Base-by-base conservation (phyloP, 2,113 vertebrate species). In the Xiphias gladius region DNA sequence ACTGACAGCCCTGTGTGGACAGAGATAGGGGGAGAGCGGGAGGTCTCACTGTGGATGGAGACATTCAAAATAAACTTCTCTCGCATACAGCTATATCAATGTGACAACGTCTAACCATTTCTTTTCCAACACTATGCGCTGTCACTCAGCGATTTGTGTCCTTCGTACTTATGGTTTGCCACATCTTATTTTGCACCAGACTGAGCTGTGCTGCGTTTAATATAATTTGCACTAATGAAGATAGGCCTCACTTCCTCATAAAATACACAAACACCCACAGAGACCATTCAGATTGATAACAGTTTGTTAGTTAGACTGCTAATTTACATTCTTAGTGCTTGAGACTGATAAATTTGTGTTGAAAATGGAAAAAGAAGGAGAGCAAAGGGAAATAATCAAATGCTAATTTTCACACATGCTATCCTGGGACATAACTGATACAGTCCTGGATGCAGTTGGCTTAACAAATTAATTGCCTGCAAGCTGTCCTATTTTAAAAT, bases 331-430 rank as follows among this genome's bases (percentile, higher is more conserved):
- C 28, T 48, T 3, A 39, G 65, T 76, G 71, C 54, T 82, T 73
- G 57, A 86, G 50, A 82, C 66, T 16, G 20, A 79, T 68, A 39
- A 75, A 50, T 71, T 73, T 55, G 58, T 79, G 65, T 48, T 74
- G 76, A 73, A 88, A 79, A 80, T 79, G 65, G 59, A 83, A 62
- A 59, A 58, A 54, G 67, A 83, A 55, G 46, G 73, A 64, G 78
- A 80, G 82, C 76, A 84, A 79, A 78, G 62, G 75, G 84, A 88
- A 86, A 86, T 78, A 82, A 84, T 89, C 66, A 82, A 73, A 82
- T 86, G 65, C 57, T 73, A 69, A 88, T 89, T 85, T 86, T 74
- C 74, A 87, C 68, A 80, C 79, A n/a, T 35, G 59, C 72, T 59
- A 77, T 64, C 75, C 14, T 73, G 88, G 77, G 77, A 90, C n/a